Conservation (phyloP, 2,888 invertebrate species). For the Aplocera efformata region DNA sequence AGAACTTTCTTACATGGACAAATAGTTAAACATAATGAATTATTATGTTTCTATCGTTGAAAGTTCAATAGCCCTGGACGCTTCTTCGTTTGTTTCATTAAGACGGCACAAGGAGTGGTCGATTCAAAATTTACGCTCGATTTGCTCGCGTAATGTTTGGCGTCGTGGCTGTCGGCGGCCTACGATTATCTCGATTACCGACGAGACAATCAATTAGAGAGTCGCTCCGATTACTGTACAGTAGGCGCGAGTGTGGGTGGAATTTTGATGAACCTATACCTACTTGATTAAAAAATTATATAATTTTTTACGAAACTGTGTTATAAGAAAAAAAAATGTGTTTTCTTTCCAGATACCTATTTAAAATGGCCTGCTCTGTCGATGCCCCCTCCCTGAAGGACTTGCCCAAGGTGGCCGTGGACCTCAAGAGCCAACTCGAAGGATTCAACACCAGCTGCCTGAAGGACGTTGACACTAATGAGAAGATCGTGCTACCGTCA, state of each 20-base stretch:
- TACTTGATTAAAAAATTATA: no score
- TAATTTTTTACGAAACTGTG: no score
- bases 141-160: slow-evolving; percentile 26
- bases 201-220: slow-evolving; percentile 25
- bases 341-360: slow-evolving; percentile 36
- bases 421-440: slow-evolving; percentile 94
- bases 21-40: no score
- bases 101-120: slow-evolving; percentile 18
- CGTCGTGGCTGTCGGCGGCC: slow-evolving; percentile 17
- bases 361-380: slow-evolving; percentile 81
- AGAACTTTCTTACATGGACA: no score
- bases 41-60: no score
- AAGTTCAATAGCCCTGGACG: slow-evolving; percentile 7
- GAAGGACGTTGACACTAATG: slow-evolving; percentile 93
- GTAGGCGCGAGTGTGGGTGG: neutral
- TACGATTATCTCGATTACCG: slow-evolving; percentile 13
- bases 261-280: slow-evolving; percentile 10
- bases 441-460: slow-evolving; percentile 93
- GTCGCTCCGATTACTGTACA: slow-evolving; percentile 3
- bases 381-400: slow-evolving; percentile 90
- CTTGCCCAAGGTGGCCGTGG: slow-evolving; percentile 93
- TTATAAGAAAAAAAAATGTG: no score
- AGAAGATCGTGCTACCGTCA: slow-evolving; percentile 95
- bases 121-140: slow-evolving; percentile 29
- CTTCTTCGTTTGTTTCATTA: slow-evolving; percentile 6